Conservation (phyloP, 2,113 vertebrate genomes). For the Calidris pugnax region DNA sequence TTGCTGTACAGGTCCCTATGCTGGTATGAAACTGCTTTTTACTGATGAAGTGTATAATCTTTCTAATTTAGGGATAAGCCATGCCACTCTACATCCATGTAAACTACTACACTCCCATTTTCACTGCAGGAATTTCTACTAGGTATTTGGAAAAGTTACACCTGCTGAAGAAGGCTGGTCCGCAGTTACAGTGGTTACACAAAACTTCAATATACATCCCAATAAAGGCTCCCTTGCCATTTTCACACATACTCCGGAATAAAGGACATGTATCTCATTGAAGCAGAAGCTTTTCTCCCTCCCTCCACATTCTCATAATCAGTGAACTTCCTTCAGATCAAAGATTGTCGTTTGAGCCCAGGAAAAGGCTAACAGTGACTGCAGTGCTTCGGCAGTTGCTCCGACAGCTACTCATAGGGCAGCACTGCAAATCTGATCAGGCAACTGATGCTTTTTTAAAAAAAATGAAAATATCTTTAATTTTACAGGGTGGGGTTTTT, state of each 20-base stretch:
- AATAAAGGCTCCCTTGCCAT: background rate
- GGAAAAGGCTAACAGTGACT: background rate
- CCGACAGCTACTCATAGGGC: background rate
- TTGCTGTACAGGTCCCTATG: background rate
- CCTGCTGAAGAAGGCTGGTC: background rate
- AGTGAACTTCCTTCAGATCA: background rate
- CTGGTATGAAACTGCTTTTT: background rate
- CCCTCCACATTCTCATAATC: background rate
- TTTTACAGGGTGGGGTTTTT: background rate
- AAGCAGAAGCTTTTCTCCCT: background rate
- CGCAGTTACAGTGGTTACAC: rapidly evolving
- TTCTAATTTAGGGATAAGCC: background rate
- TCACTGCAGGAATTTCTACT: background rate
- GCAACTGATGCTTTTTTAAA: background rate
- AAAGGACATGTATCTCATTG: background rate
- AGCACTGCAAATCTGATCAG: background rate
- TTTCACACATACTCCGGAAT: background rate
- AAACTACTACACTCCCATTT: background rate
- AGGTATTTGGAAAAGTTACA: background rate
- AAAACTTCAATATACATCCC: background rate
- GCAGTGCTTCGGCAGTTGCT: background rate
- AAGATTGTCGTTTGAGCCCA: background rate
- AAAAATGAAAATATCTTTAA: background rate
- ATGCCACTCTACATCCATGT: background rate
- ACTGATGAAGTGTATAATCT: background rate